Evolutionary conservation across 2,888 invertebrate genomes (phyloP), one percentile per base, ranked within the genome.

Genomic region (Blomia tropicalis): DNA sequence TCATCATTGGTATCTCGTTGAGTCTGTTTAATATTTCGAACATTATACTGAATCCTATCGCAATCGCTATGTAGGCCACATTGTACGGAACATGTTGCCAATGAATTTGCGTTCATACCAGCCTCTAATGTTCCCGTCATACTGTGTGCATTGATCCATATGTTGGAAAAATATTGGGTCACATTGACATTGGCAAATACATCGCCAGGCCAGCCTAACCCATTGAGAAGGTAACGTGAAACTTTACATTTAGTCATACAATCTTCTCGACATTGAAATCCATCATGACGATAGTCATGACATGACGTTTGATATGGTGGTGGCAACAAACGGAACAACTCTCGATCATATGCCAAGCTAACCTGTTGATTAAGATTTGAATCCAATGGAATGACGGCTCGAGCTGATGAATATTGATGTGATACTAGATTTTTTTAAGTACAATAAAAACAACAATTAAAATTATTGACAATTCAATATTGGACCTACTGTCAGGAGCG

Each of bases 121-220:
- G 56, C 62, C 43, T 62, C 62, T n/a, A 62, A 30, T 43, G 56
- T 56, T 22, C 62, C 62, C 1, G 43, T 30, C 22, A 30, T 27
- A 58, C 56, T 56, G 27, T 30, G 31, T 5, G 36, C 14, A 43
- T 62, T 62, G n/a, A 36, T 56, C 62, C 62, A 62, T 19, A 54
- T 22, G 14, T 56, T 62, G 2, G 62, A 62, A 29, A 62, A 58
- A 2, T 23, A 23, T 4, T 54, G 25, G n/a, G 62, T 58, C 4
- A 62, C 56, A 27, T 54, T 43, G 1, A n/a, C 23, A 23, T 54
- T 41, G 41, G 62, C 62, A 29, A 25, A 62, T 22, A 62, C 43
- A 43, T 62, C 56, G n/a, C 62, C 62, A 17, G 62, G 62, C 62
- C 62, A 62, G 4, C 62, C 62, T 19, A 56, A 56, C n/a, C n/a